Percentiles rank a stretch among this genome's conserved stretches.
Conservation (phyloP, 2,113 vertebrate species). For the Psettodes erumei region DNA sequence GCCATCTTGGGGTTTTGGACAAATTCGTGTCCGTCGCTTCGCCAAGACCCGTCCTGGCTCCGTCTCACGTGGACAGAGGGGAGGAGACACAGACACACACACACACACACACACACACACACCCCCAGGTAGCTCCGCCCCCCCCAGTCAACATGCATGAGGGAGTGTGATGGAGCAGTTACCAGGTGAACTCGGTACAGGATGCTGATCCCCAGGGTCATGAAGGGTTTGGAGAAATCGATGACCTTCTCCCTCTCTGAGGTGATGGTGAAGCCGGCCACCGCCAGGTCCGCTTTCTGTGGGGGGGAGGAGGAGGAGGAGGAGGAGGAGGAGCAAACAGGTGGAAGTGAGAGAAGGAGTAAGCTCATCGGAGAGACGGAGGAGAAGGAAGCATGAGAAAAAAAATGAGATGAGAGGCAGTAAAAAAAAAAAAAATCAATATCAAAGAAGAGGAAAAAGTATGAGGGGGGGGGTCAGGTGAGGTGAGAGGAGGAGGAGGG, state of each 20-base stretch:
- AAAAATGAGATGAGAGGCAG: not conserved
- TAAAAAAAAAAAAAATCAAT: not conserved
- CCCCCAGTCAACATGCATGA: too few species aligned
- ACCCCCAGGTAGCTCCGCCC: too few species aligned
- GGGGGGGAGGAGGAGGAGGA: slow-evolving; percentile 51
- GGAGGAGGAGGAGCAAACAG: slow-evolving; percentile 35
- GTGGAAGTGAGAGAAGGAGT: slow-evolving; percentile 30
- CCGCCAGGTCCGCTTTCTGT: slow-evolving; percentile 95
- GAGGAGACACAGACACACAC: too few species aligned
- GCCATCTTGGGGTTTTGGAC: too few species aligned
- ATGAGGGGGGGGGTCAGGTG: too few species aligned
- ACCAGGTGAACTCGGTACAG: slow-evolving; percentile 94
- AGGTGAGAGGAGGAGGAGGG: too few species aligned
- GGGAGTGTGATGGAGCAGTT: too few species aligned
- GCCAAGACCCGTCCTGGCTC: too few species aligned
- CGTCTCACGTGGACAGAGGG: too few species aligned
- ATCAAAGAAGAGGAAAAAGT: slow-evolving; percentile 6
- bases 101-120: too few species aligned
- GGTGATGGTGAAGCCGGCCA: slow-evolving; percentile 95
- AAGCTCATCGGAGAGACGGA: slow-evolving; percentile 27
- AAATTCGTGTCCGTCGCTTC: too few species aligned
- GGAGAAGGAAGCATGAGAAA: slow-evolving; percentile 10
- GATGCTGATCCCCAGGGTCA: slow-evolving; percentile 96
- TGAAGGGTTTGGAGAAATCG: slow-evolving; percentile 95
- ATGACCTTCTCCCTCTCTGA: slow-evolving; percentile 96